Percentiles rank a stretch among this genome's conserved stretches.
Conservation (phyloP, 2,113 vertebrate genomes). For the Hemicordylus capensis region DNA sequence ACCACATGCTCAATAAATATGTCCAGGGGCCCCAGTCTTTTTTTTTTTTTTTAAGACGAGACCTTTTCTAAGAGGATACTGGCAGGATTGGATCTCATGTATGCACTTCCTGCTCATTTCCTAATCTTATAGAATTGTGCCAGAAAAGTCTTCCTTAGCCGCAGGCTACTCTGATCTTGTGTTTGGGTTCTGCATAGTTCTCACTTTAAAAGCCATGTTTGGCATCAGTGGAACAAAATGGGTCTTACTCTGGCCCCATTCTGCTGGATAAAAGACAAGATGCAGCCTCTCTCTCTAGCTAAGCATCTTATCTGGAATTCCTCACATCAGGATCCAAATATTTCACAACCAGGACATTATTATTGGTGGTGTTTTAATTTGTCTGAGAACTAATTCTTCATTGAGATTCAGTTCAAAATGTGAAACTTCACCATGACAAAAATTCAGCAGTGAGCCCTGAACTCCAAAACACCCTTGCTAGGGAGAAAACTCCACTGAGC, state of each 20-base stretch:
- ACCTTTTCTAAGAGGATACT: not conserved
- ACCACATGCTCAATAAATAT: not conserved
- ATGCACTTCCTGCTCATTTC: not conserved
- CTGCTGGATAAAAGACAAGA: fast-evolving
- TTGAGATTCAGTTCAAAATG: not conserved
- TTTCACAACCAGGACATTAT: not conserved
- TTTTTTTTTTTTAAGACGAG: not conserved
- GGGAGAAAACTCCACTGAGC: not conserved
- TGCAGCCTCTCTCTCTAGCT: not conserved
- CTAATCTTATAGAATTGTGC: not conserved
- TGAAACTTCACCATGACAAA: not conserved
- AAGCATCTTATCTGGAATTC: not conserved
- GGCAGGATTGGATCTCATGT: not conserved
- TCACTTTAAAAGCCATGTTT: not conserved
- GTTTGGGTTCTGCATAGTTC: not conserved
- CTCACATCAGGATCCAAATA: not conserved
- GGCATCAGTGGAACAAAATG: fast-evolving
- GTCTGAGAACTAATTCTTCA: not conserved
- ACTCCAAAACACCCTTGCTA: not conserved
- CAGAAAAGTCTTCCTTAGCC: not conserved
- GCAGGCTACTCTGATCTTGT: not conserved
- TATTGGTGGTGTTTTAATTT: not conserved
- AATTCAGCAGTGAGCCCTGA: not conserved
- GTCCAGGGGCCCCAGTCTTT: not conserved
- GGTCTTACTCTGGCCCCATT: not conserved